These are phyloP conservation scores for Gymnoscopelus braueri DNA, from an alignment of 2,797 vertebrate species.

Conservation along the genomic window DNA sequence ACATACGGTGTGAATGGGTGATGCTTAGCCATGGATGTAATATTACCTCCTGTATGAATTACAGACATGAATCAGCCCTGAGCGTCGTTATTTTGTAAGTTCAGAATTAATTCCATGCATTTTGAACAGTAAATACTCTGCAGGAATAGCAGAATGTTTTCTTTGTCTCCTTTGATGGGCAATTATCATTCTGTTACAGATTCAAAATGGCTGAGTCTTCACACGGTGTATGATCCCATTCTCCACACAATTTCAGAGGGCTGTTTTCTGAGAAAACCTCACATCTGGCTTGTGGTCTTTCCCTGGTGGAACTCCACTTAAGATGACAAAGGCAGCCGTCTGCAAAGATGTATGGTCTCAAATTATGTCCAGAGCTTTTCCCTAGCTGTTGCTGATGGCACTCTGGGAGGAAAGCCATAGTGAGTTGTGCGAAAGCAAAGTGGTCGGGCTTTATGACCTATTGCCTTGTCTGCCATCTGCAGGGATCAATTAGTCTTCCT, in stretches of 20 bases:
- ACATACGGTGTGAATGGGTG: not conserved
- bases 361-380: conserved; percentile 65
- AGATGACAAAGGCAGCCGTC: conserved; percentile 70
- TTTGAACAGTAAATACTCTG: too few relatives aligned
- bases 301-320: conserved; percentile 64
- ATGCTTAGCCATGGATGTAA: not conserved
- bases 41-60: not conserved
- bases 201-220: conserved; percentile 4
- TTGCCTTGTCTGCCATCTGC: conserved; percentile 77
- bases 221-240: not conserved
- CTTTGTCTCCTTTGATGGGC: not conserved
- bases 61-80: not conserved
- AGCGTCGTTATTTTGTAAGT: not conserved
- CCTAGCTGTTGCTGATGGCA: conserved; percentile 65
- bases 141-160: too few relatives aligned
- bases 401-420: conserved; percentile 69
- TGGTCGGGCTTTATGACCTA: conserved; percentile 76
- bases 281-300: conserved; percentile 43
- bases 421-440: conserved; percentile 70
- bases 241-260: conserved; percentile 13
- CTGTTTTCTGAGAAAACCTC: conserved; percentile 32
- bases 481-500: conserved; percentile 82
- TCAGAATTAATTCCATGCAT: too few relatives aligned
- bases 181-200: not conserved
- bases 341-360: conserved; percentile 73